These are phyloP conservation scores for Spatulosminthurus flaviceps DNA, from an alignment of 2,888 invertebrate genomes.

Conservation along the genomic window DNA sequence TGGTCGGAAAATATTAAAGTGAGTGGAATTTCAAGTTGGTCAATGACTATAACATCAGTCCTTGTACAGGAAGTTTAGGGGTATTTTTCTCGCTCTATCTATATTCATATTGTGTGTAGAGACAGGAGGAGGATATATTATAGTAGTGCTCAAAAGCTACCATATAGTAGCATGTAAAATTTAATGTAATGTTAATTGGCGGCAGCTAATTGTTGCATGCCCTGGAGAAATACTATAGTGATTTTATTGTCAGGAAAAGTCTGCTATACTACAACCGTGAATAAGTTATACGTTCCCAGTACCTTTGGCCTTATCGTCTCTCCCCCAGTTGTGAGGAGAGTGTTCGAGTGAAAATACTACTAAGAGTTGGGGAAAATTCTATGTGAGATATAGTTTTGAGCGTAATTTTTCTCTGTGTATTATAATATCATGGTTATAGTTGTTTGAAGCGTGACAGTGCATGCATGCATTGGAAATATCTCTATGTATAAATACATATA, in stretches of 20 bases:
- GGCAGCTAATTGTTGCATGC: conserved; percentile 9
- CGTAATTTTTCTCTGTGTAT: neutral
- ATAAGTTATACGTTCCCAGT: neutral
- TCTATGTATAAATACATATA: too few relatives aligned
- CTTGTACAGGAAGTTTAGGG: neutral
- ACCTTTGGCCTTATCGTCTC: neutral
- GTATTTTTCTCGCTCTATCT: neutral
- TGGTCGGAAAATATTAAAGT: conserved; percentile 24
- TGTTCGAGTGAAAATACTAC: neutral
- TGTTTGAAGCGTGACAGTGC: neutral
- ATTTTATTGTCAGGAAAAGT: conserved; percentile 2
- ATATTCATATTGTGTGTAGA: too few relatives aligned
- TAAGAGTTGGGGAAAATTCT: too few relatives aligned
- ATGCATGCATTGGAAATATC: neutral
- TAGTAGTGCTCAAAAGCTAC: too few relatives aligned
- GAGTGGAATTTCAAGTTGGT: conserved; percentile 2
- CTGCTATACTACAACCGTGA: too few relatives aligned
- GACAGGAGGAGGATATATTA: too few relatives aligned
- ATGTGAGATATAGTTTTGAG: neutral
- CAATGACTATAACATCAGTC: neutral
- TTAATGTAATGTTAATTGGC: neutral
- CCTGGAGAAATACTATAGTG: conserved; percentile 6
- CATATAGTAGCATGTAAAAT: neutral
- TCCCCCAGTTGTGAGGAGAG: neutral
- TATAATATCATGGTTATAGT: neutral